Conservation (phyloP, 1,140 invertebrate genomes). For the Aphaenogaster floridana region DNA sequence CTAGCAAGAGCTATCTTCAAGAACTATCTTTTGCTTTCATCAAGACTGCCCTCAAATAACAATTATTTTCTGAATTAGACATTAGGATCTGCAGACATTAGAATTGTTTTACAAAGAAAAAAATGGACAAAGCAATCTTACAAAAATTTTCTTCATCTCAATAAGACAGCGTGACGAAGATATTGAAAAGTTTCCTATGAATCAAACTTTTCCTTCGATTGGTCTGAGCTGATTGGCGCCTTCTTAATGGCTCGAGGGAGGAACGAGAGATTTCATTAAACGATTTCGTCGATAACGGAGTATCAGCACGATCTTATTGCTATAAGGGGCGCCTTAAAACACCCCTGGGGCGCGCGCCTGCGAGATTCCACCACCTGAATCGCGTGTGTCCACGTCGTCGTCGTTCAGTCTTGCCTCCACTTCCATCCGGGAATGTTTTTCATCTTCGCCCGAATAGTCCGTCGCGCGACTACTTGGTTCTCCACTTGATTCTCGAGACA, state of each 20-base stretch:
- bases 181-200: background rate
- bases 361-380: too few relatives aligned
- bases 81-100: too few relatives aligned
- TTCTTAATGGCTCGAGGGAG: background rate
- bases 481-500: too few relatives aligned
- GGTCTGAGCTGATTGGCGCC: background rate
- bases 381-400: too few relatives aligned
- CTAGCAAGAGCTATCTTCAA: background rate
- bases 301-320: conserved; percentile 37
- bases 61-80: background rate
- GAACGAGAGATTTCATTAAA: background rate
- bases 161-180: background rate
- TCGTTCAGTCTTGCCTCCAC: too few relatives aligned
- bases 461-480: too few relatives aligned
- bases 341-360: too few relatives aligned
- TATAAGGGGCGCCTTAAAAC: too few relatives aligned
- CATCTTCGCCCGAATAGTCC: too few relatives aligned
- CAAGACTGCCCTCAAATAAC: background rate
- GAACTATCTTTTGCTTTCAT: background rate
- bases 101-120: background rate
- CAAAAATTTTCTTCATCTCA: background rate
- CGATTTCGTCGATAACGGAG: conserved; percentile 26
- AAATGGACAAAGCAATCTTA: background rate
- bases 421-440: too few relatives aligned
- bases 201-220: background rate